Conservation (phyloP, 1,140 invertebrate genomes). For the Drosophila bocqueti region DNA sequence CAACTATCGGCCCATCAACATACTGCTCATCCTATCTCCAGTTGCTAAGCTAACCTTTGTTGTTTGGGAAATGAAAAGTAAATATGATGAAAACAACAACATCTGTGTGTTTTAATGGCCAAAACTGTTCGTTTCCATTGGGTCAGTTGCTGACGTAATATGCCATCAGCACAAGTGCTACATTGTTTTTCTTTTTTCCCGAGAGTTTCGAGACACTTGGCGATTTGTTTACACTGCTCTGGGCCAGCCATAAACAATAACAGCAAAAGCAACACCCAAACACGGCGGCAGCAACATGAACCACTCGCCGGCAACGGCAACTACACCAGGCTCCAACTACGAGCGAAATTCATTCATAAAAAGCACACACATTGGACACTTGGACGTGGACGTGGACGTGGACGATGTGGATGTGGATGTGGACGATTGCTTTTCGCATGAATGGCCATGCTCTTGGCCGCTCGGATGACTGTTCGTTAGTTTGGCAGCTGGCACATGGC, state of each 20-base stretch:
- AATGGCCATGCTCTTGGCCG: constrained; percentile 63
- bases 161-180: constrained; percentile 35
- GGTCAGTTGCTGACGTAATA: constrained; percentile 64
- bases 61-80: constrained; percentile 18
- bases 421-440: constrained; percentile 70
- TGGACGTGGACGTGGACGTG: constrained; percentile 56
- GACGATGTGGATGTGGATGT: constrained; percentile 47
- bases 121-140: constrained; percentile 22
- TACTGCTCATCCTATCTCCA: neutral
- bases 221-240: constrained; percentile 67
- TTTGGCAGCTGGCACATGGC: constrained; percentile 45
- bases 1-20: neutral
- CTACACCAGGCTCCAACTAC: constrained; percentile 53
- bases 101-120: constrained; percentile 15
- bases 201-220: constrained; percentile 50
- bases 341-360: constrained; percentile 79
- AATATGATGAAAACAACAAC: constrained; percentile 13
- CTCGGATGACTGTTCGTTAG: constrained; percentile 24
- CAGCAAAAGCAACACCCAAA: constrained; percentile 51
- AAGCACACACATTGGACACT: constrained; percentile 62
- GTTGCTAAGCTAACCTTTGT: constrained; percentile 23
- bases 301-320: constrained; percentile 15
- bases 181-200: constrained; percentile 56
- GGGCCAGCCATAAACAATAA: constrained; percentile 56
- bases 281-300: constrained; percentile 28